A percentile compares a stretch with the other conserved stretches of the same genome.
Evolutionary conservation across 1,140 invertebrate genomes (phyloP).

Genomic region (Hypothenemus hampei): DNA sequence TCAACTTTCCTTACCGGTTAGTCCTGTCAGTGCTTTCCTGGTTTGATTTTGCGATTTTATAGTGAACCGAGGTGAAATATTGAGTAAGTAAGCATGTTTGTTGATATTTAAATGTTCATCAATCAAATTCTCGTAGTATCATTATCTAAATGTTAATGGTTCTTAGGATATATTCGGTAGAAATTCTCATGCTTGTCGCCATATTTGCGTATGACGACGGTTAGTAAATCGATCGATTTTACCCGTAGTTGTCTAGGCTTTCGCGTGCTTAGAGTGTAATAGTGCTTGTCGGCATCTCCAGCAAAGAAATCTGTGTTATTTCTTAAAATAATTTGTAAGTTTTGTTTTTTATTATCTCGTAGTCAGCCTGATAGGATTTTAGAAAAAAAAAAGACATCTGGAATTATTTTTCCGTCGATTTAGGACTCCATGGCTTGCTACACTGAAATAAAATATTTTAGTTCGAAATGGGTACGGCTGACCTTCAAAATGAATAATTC

Average conservation of each 20-base stretch:
- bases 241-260: slow-evolving; percentile 42
- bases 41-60: slow-evolving; percentile 1
- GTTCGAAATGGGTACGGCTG: slow-evolving; percentile 9
- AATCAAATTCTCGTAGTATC: background rate
- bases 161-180: background rate
- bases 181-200: slow-evolving; percentile 22
- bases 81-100: slow-evolving; percentile 13
- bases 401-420: too few relatives aligned
- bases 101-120: slow-evolving; percentile 2
- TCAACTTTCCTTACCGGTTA: slow-evolving; percentile 15
- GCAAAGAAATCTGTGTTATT: slow-evolving; percentile 31
- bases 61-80: slow-evolving; percentile 1
- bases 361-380: too few relatives aligned
- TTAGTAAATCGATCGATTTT: slow-evolving; percentile 40
- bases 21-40: slow-evolving; percentile 11
- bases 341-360: slow-evolving; percentile 24
- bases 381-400: slow-evolving; percentile 1
- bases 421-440: too few relatives aligned
- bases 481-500: slow-evolving; percentile 23
- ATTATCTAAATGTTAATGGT: background rate
- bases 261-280: slow-evolving; percentile 37
- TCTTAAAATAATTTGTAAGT: slow-evolving; percentile 40
- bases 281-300: slow-evolving; percentile 30
- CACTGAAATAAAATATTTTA: slow-evolving; percentile 8
- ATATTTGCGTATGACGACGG: slow-evolving; percentile 32